These are phyloP conservation scores for Hyppa rectilinea DNA, from an alignment of 2,888 invertebrate genomes.

Conservation along the genomic window DNA sequence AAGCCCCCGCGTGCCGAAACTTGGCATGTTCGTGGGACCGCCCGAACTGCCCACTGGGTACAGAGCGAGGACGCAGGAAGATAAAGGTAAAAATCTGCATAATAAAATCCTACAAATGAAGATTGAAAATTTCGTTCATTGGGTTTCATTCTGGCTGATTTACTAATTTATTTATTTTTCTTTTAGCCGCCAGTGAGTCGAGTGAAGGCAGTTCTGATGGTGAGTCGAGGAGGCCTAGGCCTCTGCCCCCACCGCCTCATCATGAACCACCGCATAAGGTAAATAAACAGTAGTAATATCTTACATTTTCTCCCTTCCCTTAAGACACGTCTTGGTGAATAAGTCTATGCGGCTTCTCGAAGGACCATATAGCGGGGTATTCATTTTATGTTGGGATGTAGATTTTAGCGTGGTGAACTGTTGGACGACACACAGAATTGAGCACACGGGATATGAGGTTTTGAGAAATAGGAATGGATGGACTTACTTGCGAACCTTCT, in stretches of 20 bases:
- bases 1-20: conserved; percentile 94
- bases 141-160: background rate
- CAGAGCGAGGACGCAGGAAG: conserved; percentile 87
- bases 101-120: background rate
- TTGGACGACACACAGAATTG: too few species aligned
- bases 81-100: conserved; percentile 79
- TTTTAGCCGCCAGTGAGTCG: conserved; percentile 87
- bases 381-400: too few species aligned
- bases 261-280: conserved; percentile 86
- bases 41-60: conserved; percentile 92
- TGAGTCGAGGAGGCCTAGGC: conserved; percentile 80
- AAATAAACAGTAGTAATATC: background rate
- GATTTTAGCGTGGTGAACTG: too few species aligned
- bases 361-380: too few species aligned
- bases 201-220: conserved; percentile 91
- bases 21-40: conserved; percentile 92
- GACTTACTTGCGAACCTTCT: too few species aligned
- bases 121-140: background rate
- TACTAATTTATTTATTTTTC: background rate
- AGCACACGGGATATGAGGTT: too few species aligned
- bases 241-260: conserved; percentile 85
- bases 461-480: too few species aligned
- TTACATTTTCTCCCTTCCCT: background rate
- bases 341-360: too few species aligned
- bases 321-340: too few species aligned